Evolutionary conservation across 2,113 vertebrate species (phyloP).

Genomic region (Silurus asotus): DNA sequence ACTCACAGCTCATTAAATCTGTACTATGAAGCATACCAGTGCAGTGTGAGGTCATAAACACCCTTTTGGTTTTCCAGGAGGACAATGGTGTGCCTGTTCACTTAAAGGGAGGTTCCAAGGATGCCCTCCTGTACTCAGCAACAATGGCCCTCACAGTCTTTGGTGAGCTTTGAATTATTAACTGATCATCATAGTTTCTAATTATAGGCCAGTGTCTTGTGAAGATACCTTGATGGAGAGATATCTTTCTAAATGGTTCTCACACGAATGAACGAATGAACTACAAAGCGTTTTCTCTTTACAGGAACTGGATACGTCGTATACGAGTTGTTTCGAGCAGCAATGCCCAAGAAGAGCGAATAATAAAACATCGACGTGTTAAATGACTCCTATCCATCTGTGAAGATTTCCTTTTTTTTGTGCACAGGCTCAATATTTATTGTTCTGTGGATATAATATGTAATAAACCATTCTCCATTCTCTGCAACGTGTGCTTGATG

Average conservation of each 20-base stretch:
- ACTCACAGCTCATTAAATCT: constrained; percentile 13
- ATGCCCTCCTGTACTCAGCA: constrained; percentile 73
- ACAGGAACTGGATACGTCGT: constrained; percentile 73
- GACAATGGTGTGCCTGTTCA: constrained; percentile 82
- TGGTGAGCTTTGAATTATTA: constrained; percentile 71
- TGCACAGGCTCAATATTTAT: constrained; percentile 73
- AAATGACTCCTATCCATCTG: constrained; percentile 52
- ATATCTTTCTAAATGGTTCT: background rate
- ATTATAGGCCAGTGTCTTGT: background rate
- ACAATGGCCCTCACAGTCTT: constrained; percentile 73
- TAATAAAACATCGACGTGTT: constrained; percentile 57
- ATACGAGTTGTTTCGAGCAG: constrained; percentile 66
- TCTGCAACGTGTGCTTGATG: background rate
- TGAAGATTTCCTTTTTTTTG: constrained; percentile 52
- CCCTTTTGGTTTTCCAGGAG: constrained; percentile 69
- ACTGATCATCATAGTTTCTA: background rate
- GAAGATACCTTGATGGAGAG: background rate
- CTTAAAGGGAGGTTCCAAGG: constrained; percentile 80
- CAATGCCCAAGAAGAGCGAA: constrained; percentile 78
- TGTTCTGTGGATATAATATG: constrained; percentile 64
- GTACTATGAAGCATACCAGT: background rate
- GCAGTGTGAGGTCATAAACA: constrained; percentile 6
- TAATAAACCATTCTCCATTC: constrained; percentile 20
- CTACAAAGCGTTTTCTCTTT: constrained; percentile 28
- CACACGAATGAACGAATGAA: background rate